Conservation (phyloP, 2,113 vertebrate genomes). For the Cercocebus atys region DNA sequence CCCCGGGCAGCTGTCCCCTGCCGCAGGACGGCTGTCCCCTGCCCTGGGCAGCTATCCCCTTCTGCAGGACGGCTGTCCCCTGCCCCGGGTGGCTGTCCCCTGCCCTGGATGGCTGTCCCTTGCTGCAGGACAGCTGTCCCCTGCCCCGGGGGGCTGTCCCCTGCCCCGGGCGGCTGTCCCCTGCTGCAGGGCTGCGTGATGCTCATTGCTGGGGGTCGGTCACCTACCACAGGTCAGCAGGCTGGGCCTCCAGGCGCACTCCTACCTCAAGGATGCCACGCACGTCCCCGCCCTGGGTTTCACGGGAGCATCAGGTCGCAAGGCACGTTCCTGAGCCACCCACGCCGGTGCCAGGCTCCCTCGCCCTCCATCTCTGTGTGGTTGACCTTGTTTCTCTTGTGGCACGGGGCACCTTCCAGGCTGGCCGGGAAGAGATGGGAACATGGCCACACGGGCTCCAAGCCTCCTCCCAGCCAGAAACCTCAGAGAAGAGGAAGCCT, state of each 20-base stretch:
- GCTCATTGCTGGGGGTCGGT: too few relatives aligned
- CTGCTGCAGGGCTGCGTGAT: background rate
- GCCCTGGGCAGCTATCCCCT: fast-evolving
- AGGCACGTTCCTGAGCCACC: background rate
- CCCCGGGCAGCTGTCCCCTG: too few relatives aligned
- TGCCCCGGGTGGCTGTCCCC: too few relatives aligned
- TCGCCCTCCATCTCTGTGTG: background rate
- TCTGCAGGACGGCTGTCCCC: too few relatives aligned
- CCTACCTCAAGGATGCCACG: background rate
- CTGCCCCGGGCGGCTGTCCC: too few relatives aligned
- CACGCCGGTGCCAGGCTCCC: background rate
- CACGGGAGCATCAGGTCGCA: background rate
- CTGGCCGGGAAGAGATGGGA: background rate
- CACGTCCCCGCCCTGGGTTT: background rate
- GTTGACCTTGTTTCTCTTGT: background rate
- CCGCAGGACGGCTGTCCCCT: too few relatives aligned
- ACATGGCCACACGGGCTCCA: background rate
- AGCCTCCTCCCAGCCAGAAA: background rate
- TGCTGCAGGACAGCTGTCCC: too few relatives aligned
- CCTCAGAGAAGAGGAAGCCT: background rate
- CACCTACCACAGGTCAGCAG: too few relatives aligned
- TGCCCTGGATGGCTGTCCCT: fast-evolving
- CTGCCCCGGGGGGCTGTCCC: too few relatives aligned
- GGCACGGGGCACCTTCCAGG: background rate
- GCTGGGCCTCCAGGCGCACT: background rate